These are phyloP conservation scores for Salvelinus namaycush DNA, from an alignment of 2,113 vertebrate genomes.

Conservation along the genomic window DNA sequence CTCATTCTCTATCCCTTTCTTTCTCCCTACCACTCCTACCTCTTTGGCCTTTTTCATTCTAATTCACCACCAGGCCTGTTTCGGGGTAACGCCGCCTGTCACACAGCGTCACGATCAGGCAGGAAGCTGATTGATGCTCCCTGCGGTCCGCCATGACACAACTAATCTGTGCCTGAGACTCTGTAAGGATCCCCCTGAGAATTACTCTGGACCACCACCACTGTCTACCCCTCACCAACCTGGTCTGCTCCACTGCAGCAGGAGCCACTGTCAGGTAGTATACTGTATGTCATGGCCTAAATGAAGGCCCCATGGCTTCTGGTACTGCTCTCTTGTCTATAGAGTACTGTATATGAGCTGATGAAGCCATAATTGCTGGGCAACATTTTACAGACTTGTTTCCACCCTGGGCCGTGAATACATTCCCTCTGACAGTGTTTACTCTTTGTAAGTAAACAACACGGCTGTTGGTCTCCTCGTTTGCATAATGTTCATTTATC, in stretches of 20 bases:
- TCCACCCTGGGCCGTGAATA: conserved; percentile 27
- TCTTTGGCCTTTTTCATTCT: too few species aligned
- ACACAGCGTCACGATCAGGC: too few species aligned
- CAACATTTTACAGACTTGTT: conserved; percentile 23
- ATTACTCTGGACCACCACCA: conserved; percentile 15
- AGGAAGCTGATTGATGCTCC: too few species aligned
- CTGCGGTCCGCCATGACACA: conserved; percentile 9
- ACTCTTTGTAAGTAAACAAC: conserved; percentile 41
- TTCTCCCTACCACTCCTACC: too few species aligned
- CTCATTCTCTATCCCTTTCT: too few species aligned
- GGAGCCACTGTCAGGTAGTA: conserved; percentile 26
- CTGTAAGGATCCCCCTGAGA: conserved; percentile 14
- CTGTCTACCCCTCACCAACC: neutral
- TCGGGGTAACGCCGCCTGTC: too few species aligned
- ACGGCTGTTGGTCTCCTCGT: conserved; percentile 22
- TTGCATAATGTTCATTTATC: conserved; percentile 53
- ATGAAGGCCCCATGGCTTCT: conserved; percentile 19
- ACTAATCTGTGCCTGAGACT: conserved; percentile 15
- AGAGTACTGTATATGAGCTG: neutral
- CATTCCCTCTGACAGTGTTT: conserved; percentile 45
- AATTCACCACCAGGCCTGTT: too few species aligned
- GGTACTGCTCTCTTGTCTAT: conserved; percentile 14
- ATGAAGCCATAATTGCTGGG: conserved; percentile 26
- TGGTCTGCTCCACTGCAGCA: neutral
- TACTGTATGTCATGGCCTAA: conserved; percentile 17